phyloP scores from a whole-genome alignment of 2,113 vertebrate species.

The Gymnorhina tibicen region DNA sequence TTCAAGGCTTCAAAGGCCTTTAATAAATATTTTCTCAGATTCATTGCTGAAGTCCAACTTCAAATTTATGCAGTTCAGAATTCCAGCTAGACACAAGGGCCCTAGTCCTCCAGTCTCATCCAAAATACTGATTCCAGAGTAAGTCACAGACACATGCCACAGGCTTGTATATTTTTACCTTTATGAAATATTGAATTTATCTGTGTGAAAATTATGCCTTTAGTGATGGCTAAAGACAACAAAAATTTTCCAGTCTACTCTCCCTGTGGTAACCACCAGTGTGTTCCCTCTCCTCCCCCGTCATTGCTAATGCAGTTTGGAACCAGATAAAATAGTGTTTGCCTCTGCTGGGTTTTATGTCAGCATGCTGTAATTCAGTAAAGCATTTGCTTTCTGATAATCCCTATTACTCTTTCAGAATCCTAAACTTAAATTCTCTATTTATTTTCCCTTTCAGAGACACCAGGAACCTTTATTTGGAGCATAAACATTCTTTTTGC shows the following conservation, averaged over 20 bases:
- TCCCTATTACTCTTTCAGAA: constrained; percentile 4
- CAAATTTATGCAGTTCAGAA: background rate
- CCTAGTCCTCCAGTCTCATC: background rate
- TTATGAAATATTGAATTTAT: background rate
- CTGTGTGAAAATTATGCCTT: background rate
- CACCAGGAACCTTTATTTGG: constrained; percentile 27
- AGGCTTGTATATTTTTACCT: background rate
- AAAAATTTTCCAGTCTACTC: background rate
- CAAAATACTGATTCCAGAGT: background rate
- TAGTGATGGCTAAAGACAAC: background rate
- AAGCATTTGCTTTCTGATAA: constrained; percentile 20
- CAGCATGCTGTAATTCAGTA: constrained; percentile 42
- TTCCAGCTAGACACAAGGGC: background rate
- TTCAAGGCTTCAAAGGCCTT: background rate
- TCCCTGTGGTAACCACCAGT: background rate
- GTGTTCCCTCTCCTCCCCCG: background rate
- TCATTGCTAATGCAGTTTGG: background rate
- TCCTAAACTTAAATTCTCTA: constrained; percentile 29
- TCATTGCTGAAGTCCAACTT: background rate
- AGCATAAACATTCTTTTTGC: constrained; percentile 43
- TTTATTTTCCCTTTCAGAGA: constrained; percentile 50
- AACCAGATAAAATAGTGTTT: background rate
- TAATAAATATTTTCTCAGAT: background rate
- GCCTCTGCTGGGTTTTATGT: constrained; percentile 10
- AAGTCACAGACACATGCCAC: background rate